phyloP scores from a whole-genome alignment of 2,888 invertebrate species.

The Colostygia pectinataria region DNA sequence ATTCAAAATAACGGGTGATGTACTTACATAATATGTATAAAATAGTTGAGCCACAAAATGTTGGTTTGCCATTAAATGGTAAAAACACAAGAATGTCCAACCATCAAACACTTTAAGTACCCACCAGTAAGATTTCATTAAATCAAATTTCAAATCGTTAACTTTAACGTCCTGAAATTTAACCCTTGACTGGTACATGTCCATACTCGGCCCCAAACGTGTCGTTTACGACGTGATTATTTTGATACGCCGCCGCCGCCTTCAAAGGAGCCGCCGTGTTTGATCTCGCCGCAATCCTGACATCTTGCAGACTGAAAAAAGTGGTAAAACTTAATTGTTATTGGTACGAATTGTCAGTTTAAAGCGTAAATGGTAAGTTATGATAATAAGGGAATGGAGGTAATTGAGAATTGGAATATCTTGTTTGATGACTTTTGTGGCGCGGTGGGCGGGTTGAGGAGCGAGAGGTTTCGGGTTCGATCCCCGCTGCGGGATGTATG shows the following conservation, averaged over 20 bases:
- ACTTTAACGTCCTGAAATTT: constrained; percentile 19
- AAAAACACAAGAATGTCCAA: too few relatives aligned
- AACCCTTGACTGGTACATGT: constrained; percentile 28
- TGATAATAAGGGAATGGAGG: constrained; percentile 15
- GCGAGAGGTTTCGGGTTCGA: too few relatives aligned
- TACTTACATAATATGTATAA: too few relatives aligned
- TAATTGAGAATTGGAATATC: background rate
- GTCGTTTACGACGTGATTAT: constrained; percentile 57
- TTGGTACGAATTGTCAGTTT: constrained; percentile 39
- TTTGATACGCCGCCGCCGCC: constrained; percentile 53
- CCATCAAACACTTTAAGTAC: too few relatives aligned
- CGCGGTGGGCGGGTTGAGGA: too few relatives aligned
- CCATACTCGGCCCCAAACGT: constrained; percentile 47
- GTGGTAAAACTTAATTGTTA: constrained; percentile 44
- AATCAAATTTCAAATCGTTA: constrained; percentile 8
- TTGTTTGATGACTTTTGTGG: too few relatives aligned
- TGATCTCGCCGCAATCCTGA: constrained; percentile 61
- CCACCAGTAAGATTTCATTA: too few relatives aligned
- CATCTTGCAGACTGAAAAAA: constrained; percentile 49
- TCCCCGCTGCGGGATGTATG: too few relatives aligned
- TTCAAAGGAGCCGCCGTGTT: constrained; percentile 63
- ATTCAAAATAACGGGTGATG: too few relatives aligned
- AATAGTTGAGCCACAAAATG: too few relatives aligned
- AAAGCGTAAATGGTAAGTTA: constrained; percentile 25
- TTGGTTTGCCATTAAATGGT: too few relatives aligned